Evolutionary conservation across 2,888 invertebrate species (phyloP).

Genomic region (Tetragonula carbonaria): DNA sequence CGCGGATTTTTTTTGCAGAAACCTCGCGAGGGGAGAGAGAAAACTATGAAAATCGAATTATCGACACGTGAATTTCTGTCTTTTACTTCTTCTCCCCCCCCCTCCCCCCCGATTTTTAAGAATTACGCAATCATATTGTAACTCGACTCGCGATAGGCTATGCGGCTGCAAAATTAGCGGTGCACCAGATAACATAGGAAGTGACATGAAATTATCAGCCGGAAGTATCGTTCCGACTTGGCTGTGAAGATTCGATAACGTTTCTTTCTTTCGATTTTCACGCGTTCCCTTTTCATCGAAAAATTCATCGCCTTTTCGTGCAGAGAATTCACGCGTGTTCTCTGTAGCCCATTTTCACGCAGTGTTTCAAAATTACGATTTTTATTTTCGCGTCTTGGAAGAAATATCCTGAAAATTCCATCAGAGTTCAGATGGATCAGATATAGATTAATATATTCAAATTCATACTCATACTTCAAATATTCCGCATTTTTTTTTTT

Average conservation of each 20-base stretch:
- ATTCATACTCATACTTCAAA: neutral
- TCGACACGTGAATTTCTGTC: no score
- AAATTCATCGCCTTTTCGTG: neutral
- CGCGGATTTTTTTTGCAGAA: neutral
- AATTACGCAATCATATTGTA: slow-evolving; percentile 40
- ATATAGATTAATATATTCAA: neutral
- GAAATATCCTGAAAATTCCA: neutral
- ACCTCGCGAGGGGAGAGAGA: neutral
- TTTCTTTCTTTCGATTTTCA: slow-evolving; percentile 4
- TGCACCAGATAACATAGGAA: slow-evolving; percentile 61
- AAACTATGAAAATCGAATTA: neutral
- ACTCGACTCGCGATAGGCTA: neutral
- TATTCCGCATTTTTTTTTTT: no score
- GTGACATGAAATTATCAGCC: slow-evolving; percentile 58
- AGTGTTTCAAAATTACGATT: neutral
- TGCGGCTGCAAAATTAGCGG: slow-evolving; percentile 36
- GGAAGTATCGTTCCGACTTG: slow-evolving; percentile 60
- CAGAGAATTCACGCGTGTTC: no score
- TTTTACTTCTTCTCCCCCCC: no score
- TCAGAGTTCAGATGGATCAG: neutral
- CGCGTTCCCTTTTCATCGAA: slow-evolving; percentile 1
- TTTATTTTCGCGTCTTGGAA: neutral
- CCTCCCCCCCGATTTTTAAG: slow-evolving; percentile 13
- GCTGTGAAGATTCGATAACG: slow-evolving; percentile 53
- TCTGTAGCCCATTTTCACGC: neutral